Conservation (phyloP, 2,113 vertebrate genomes). For the Eubucco bourcierii region DNA sequence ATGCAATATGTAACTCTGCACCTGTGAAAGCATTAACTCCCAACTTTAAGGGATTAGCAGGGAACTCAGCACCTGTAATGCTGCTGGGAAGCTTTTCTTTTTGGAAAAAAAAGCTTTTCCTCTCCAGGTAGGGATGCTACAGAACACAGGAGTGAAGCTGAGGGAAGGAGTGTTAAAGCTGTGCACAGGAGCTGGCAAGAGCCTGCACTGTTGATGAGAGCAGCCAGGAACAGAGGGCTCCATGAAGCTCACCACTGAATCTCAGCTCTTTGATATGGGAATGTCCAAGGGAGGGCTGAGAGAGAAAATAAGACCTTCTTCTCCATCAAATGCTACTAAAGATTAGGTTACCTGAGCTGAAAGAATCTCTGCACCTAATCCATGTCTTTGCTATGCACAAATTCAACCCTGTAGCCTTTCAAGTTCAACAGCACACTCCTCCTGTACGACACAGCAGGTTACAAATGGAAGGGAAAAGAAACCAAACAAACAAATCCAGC, state of each 20-base stretch:
- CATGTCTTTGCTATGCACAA: not conserved
- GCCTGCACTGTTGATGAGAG: accelerated
- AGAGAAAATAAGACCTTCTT: not conserved
- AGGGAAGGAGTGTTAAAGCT: not conserved
- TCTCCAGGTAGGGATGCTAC: not conserved
- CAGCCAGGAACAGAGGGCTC: not conserved
- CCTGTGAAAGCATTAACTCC: not conserved
- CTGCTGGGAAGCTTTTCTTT: not conserved
- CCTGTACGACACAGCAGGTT: not conserved
- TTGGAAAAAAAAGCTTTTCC: not conserved
- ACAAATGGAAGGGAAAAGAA: not conserved
- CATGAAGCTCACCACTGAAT: not conserved
- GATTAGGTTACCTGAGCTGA: not conserved
- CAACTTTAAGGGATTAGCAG: not conserved
- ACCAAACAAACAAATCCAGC: too few relatives aligned
- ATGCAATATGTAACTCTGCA: too few relatives aligned
- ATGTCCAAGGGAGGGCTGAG: not conserved
- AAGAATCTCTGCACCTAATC: not conserved
- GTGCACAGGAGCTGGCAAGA: not conserved
- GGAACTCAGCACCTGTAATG: not conserved
- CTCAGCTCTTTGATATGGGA: not conserved
- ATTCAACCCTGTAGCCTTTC: not conserved
- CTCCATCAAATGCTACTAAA: not conserved
- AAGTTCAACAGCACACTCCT: not conserved
- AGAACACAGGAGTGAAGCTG: not conserved